Evolutionary conservation across 1,140 invertebrate species (phyloP), one percentile per base, ranked within the genome.

Genomic region (Orussus abietinus): DNA sequence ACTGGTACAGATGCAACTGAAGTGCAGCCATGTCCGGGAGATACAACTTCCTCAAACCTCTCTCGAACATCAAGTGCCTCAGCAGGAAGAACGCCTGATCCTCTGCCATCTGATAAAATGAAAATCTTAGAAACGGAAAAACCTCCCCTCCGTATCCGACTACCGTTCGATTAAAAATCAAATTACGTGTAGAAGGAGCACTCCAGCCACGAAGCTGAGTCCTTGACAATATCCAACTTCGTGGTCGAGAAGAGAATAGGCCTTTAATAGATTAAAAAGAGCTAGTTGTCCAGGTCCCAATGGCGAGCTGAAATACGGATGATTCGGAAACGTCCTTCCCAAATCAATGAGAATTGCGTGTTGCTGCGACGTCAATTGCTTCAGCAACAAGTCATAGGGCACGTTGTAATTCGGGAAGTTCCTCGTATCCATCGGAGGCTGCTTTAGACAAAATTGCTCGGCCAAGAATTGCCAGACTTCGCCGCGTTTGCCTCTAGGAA

Each of bases 161-260:
- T n/a, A n/a, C n/a, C n/a, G n/a, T n/a, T n/a, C n/a, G n/a, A n/a
- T n/a, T n/a, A 9, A 29, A 33, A 26, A 19, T 31, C 6, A 26
- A 7, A 78, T 85, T 73, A 96, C 92, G 75, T 98, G 95, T 45
- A 97, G 77, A 3, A 98, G 75, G 3, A 98, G 73, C 3, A 97
- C 83, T 6, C 92, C 94, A 47, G 91, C 93, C 10, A 98, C 90
- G 60, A 97, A 98, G 58, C 91, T 93, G 3, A 97, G 77, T 1
- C 95, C 95, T 69, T 98, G 94, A 53, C 92, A 94, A 72, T 98
- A 98, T 0, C 92, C 93, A 4, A 98, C 87, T 66, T 96, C 91
- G 9, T 86, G 83, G 69, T 98, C 95, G 5, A 96, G 66, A 5
- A 98, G 75, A 1, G 93, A 96, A 65, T 97, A 98, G 0, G 95